Evolutionary conservation across 2,113 vertebrate genomes (phyloP).

Genomic region (Pontoporia blainvillei): DNA sequence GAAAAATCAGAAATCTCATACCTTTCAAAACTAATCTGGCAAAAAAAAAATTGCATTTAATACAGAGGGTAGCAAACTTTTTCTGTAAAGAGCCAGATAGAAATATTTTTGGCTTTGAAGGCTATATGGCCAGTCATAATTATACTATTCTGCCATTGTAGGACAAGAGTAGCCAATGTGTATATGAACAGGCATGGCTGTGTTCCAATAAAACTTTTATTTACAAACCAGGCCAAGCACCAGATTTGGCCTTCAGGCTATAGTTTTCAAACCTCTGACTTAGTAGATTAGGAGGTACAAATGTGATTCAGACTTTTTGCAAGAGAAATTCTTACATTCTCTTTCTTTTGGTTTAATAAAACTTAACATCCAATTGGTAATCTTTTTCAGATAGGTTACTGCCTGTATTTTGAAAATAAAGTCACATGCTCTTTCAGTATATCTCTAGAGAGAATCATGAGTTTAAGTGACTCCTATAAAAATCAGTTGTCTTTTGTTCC

Average conservation of each 20-base stretch:
- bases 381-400: not conserved
- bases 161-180: not conserved
- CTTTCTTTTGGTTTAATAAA: not conserved
- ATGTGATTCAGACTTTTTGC: not conserved
- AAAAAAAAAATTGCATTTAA: too few relatives aligned
- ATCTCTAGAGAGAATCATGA: not conserved
- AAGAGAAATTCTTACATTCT: not conserved
- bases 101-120: not conserved
- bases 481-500: not conserved
- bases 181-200: fast-evolving
- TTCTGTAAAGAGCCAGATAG: not conserved
- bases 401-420: not conserved
- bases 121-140: not conserved
- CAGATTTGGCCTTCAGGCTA: too few relatives aligned
- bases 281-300: not conserved
- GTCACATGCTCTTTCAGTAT: not conserved
- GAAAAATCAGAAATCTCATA: not conserved
- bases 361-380: not conserved
- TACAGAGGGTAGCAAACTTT: not conserved
- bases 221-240: not conserved
- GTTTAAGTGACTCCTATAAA: not conserved
- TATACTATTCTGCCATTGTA: not conserved
- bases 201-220: not conserved
- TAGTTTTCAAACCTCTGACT: not conserved
- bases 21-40: not conserved